Evolutionary conservation across 2,797 vertebrate genomes (phyloP).

Genomic region (Adrianichthys oophorus): DNA sequence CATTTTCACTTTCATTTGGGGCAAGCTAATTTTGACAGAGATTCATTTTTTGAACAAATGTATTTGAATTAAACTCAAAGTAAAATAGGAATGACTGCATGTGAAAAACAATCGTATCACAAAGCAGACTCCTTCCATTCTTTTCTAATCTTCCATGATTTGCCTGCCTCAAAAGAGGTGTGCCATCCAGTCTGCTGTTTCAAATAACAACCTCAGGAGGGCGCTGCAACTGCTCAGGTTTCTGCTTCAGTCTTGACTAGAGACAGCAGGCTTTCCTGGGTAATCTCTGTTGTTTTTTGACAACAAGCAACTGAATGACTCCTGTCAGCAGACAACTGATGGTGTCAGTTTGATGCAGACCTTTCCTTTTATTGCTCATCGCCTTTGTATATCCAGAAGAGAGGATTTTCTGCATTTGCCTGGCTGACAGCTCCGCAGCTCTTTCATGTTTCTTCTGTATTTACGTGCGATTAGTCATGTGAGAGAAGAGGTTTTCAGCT

Average conservation of each 20-base stretch:
- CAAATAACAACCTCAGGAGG: constrained; percentile 68
- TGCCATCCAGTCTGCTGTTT: constrained; percentile 51
- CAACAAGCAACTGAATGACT: not conserved
- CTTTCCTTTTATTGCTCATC: not conserved
- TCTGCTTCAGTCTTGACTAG: constrained; percentile 22
- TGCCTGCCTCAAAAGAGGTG: not conserved
- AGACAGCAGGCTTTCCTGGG: constrained; percentile 19
- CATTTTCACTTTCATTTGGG: too few relatives aligned
- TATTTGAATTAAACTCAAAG: too few relatives aligned
- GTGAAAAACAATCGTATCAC: too few relatives aligned
- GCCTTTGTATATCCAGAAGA: constrained; percentile 23
- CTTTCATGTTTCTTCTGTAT: constrained; percentile 55
- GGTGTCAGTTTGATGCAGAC: not conserved
- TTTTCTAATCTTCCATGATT: not conserved
- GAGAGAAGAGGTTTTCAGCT: constrained; percentile 40
- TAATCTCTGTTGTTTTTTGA: constrained; percentile 1
- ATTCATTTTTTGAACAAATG: too few relatives aligned
- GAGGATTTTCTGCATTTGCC: constrained; percentile 31
- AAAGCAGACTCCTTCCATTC: not conserved
- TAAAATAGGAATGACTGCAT: too few relatives aligned
- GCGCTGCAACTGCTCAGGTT: constrained; percentile 72
- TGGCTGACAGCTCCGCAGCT: constrained; percentile 30
- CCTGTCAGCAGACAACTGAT: constrained; percentile 4
- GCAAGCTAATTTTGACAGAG: too few relatives aligned
- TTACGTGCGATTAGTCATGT: constrained; percentile 52